phyloP scores from a whole-genome alignment of 2,797 vertebrate genomes.

The Thripadectes ignobilis region DNA sequence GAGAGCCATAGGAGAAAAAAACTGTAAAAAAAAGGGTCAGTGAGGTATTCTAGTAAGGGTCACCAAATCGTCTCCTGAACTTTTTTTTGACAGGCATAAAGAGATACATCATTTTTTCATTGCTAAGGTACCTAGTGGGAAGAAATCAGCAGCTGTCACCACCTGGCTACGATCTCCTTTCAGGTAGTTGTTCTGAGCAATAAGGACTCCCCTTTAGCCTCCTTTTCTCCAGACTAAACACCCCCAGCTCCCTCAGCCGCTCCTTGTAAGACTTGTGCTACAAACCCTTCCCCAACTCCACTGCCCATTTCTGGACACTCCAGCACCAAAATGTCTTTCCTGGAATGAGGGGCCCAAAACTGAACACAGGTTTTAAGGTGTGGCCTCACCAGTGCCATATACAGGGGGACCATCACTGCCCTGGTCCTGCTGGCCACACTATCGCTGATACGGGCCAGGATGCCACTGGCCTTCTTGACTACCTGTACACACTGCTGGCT shows the following conservation, averaged over 20 bases:
- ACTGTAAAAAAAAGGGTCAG: neutral
- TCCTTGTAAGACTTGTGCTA: fast-evolving
- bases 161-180: neutral
- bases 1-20: neutral
- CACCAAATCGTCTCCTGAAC: neutral
- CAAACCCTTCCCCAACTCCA: neutral
- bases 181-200: neutral
- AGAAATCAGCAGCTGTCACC: neutral
- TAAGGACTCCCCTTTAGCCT: neutral
- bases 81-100: neutral
- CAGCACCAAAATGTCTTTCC: neutral
- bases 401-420: fast-evolving
- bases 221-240: neutral
- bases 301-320: neutral
- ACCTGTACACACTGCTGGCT: fast-evolving
- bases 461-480: neutral
- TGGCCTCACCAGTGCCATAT: fast-evolving
- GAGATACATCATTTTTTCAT: neutral
- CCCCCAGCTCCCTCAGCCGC: neutral
- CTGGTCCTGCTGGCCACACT: neutral
- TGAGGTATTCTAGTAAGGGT: neutral
- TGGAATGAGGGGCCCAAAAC: neutral
- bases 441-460: neutral
- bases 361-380: fast-evolving
- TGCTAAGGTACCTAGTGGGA: neutral